Conservation (phyloP, 64 coral and sea anemone genomes). For the Astreopora myriophthalma region DNA sequence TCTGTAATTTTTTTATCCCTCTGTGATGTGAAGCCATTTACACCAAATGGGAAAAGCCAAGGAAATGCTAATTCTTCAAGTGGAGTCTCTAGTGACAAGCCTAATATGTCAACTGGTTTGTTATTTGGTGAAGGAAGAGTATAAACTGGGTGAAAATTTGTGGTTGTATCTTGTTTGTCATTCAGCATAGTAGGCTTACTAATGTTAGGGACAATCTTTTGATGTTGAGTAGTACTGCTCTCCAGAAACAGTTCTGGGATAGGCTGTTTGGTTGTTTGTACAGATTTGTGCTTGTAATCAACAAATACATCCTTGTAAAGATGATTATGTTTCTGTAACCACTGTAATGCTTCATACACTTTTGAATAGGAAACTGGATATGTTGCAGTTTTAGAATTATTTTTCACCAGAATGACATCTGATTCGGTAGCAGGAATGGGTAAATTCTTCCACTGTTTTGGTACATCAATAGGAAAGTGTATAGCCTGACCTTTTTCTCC, state of each 20-base stretch:
- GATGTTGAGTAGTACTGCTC: no score
- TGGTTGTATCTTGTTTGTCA: not conserved
- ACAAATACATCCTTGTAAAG: no score
- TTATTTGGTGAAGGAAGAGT: constrained; percentile 53
- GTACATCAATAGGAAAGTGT: constrained; percentile 51
- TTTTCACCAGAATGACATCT: no score
- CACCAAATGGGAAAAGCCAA: constrained; percentile 29
- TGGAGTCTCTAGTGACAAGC: not conserved
- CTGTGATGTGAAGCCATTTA: constrained; percentile 28
- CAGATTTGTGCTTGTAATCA: no score
- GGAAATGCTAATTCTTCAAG: constrained; percentile 49
- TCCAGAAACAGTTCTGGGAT: no score
- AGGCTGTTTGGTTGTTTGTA: no score
- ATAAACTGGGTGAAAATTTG: not conserved
- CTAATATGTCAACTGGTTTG: constrained; percentile 51
- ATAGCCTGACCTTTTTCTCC: constrained; percentile 40
- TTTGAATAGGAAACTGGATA: no score
- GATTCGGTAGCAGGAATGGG: no score
- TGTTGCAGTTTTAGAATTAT: no score
- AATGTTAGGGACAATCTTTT: no score
- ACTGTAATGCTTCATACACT: no score
- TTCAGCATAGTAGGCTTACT: constrained; percentile 4
- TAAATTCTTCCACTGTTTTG: constrained; percentile 4
- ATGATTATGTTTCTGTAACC: no score
- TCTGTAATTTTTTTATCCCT: constrained; percentile 1